phyloP scores from a whole-genome alignment of 2,888 invertebrate species.

The Drosophila atripex region DNA sequence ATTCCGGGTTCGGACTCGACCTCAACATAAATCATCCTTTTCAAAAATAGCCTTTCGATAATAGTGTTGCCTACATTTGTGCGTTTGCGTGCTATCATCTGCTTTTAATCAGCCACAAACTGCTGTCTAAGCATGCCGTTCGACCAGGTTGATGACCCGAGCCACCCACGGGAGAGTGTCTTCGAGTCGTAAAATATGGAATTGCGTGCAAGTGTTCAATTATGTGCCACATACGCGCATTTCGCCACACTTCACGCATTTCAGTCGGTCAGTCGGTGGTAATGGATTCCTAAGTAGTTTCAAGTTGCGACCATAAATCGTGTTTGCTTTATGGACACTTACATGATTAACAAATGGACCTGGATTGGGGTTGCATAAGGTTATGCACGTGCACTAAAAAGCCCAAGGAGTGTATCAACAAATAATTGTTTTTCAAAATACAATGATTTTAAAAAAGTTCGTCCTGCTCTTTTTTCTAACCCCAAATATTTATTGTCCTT shows the following conservation, averaged over 20 bases:
- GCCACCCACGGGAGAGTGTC: constrained; percentile 37
- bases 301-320: constrained; percentile 41
- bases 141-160: constrained; percentile 33
- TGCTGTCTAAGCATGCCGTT: constrained; percentile 63
- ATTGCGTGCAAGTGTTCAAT: constrained; percentile 75
- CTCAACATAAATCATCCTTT: constrained; percentile 31
- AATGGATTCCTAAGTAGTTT: constrained; percentile 75
- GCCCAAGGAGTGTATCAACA: not conserved
- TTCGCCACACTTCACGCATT: constrained; percentile 77
- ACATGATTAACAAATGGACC: constrained; percentile 37
- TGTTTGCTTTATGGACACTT: constrained; percentile 26
- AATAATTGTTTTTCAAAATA: constrained; percentile 1
- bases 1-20: constrained; percentile 53
- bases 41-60: constrained; percentile 1
- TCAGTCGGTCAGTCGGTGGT: constrained; percentile 56
- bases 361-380: not conserved
- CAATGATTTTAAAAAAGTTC: not conserved
- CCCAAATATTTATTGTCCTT: not conserved
- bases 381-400: not conserved
- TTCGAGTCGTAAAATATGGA: constrained; percentile 73
- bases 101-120: constrained; percentile 73
- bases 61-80: constrained; percentile 47
- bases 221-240: constrained; percentile 53
- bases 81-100: constrained; percentile 65
- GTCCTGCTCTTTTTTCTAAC: not conserved